These are phyloP conservation scores for Rhodeus uyekii DNA, from an alignment of 2,797 vertebrate species.

Conservation along the genomic window DNA sequence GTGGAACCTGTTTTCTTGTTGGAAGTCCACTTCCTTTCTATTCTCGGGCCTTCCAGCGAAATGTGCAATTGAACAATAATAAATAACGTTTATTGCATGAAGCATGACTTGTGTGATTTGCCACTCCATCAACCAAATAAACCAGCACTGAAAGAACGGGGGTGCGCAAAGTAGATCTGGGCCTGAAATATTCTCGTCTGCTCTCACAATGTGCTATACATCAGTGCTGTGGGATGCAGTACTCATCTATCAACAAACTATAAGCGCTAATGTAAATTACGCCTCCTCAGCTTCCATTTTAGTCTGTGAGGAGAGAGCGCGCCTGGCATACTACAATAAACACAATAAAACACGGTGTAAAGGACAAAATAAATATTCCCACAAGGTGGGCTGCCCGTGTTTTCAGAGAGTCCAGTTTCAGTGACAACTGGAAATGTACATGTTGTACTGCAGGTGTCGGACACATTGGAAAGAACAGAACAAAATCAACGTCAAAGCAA, in stretches of 20 bases:
- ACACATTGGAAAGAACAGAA: conserved; percentile 65
- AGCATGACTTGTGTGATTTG: conserved; percentile 37
- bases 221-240: conserved; percentile 20
- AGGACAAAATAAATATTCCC: conserved; percentile 58
- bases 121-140: conserved; percentile 30
- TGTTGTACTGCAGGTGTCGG: conserved; percentile 59
- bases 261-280: conserved; percentile 38
- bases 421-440: conserved; percentile 58
- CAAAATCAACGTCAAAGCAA: conserved; percentile 54
- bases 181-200: background rate
- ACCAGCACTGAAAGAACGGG: conserved; percentile 8
- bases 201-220: conserved; percentile 40
- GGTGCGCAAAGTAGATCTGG: conserved; percentile 1
- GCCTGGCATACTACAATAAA: conserved; percentile 63
- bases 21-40: conserved; percentile 59
- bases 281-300: conserved; percentile 60
- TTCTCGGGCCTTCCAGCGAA: conserved; percentile 18
- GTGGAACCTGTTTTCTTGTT: conserved; percentile 69
- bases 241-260: conserved; percentile 46
- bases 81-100: conserved; percentile 36
- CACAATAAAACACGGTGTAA: conserved; percentile 52
- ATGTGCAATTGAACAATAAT: conserved; percentile 41
- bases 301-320: conserved; percentile 57
- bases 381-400: conserved; percentile 54
- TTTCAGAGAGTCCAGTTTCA: conserved; percentile 59